Percentiles rank a stretch among this genome's conserved stretches.
phyloP scores from a whole-genome alignment of 2,113 vertebrate species.

The Uropsilus gracilis region DNA sequence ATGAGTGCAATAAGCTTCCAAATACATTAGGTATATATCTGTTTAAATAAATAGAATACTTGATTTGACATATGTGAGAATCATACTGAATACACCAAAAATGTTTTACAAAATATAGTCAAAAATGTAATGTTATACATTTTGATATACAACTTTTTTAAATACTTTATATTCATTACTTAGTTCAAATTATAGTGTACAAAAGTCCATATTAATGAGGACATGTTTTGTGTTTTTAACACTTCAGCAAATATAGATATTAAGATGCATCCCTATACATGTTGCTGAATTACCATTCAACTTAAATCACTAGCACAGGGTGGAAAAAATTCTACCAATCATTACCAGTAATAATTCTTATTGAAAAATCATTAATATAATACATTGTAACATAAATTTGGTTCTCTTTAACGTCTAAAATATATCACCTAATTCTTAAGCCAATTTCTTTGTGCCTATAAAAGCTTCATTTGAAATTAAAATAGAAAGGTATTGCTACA shows the following conservation, averaged over 20 bases:
- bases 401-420: conserved; percentile 78
- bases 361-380: conserved; percentile 82
- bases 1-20: conserved; percentile 89
- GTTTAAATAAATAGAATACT: conserved; percentile 86
- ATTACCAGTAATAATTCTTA: conserved; percentile 81
- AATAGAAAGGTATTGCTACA: conserved; percentile 78
- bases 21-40: conserved; percentile 87
- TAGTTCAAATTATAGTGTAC: conserved; percentile 85
- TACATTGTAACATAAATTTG: conserved; percentile 81
- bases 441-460: conserved; percentile 76
- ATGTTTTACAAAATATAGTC: conserved; percentile 86
- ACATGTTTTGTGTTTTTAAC: conserved; percentile 80
- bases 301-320: conserved; percentile 82
- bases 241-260: conserved; percentile 80
- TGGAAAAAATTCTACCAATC: conserved; percentile 84
- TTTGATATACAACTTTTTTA: conserved; percentile 86
- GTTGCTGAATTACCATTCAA: conserved; percentile 82
- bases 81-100: conserved; percentile 86
- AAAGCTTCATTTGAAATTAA: conserved; percentile 78
- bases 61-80: conserved; percentile 86
- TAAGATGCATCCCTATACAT: conserved; percentile 82
- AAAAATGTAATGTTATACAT: conserved; percentile 87
- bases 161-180: conserved; percentile 83
- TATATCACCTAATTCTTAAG: conserved; percentile 78
- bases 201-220: conserved; percentile 83